A percentile compares a stretch with the other conserved stretches of the same genome.
These are phyloP conservation scores for Bombus impatiens DNA, from an alignment of 1,140 invertebrate genomes.

Conservation along the genomic window DNA sequence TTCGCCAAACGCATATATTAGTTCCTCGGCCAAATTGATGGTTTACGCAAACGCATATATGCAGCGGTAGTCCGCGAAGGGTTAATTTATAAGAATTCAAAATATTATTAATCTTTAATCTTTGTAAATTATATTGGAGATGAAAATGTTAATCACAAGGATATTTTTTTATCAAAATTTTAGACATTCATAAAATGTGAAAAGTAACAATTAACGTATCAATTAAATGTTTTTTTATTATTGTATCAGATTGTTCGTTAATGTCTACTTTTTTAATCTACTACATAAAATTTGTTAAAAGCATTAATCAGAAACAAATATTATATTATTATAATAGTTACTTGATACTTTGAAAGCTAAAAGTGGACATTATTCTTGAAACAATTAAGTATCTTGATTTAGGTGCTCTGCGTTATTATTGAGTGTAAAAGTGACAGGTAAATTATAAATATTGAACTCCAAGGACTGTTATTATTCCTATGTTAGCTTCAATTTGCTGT, in stretches of 20 bases:
- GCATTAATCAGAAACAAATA: background rate
- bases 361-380: background rate
- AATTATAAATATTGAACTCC: background rate
- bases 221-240: slow-evolving; percentile 1
- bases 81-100: background rate
- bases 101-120: background rate
- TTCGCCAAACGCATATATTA: too few species aligned
- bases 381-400: background rate
- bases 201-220: slow-evolving; percentile 32
- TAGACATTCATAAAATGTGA: background rate
- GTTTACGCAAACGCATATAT: too few species aligned
- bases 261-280: slow-evolving; percentile 4
- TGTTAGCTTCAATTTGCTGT: slow-evolving; percentile 2
- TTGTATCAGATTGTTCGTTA: slow-evolving; percentile 1
- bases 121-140: background rate
- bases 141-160: background rate
- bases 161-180: background rate
- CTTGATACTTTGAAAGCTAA: background rate
- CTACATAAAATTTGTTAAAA: background rate
- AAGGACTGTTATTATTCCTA: background rate
- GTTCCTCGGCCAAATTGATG: too few species aligned
- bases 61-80: too few species aligned
- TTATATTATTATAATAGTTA: background rate
- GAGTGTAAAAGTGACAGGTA: background rate
- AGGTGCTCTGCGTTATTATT: background rate